These are phyloP conservation scores for Cryptomyrus ogoouensis DNA, from an alignment of 2,113 vertebrate species.

Conservation along the genomic window DNA sequence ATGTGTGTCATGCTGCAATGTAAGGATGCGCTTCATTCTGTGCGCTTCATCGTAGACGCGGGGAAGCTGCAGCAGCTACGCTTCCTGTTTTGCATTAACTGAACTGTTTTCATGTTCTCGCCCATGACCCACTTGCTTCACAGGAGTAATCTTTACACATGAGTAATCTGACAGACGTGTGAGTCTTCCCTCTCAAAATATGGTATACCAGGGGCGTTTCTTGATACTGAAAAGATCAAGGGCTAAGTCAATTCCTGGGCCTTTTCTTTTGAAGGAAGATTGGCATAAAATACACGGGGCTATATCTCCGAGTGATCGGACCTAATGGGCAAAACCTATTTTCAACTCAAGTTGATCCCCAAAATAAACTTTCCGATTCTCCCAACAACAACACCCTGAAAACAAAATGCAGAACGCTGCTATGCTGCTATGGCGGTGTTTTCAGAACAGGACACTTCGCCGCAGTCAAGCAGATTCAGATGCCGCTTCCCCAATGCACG, in stretches of 20 bases:
- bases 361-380: background rate
- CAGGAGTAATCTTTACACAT: conserved; percentile 5
- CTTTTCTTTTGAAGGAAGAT: too few species aligned
- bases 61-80: background rate
- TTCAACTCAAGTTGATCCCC: background rate
- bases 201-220: too few species aligned
- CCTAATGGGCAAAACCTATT: background rate
- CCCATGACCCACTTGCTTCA: background rate
- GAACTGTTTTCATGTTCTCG: background rate
- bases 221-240: too few species aligned
- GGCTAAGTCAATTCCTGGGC: too few species aligned
- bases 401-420: background rate
- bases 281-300: too few species aligned
- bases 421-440: background rate
- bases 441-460: background rate
- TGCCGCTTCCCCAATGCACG: background rate
- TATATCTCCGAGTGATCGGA: too few species aligned
- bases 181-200: background rate
- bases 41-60: background rate
- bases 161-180: background rate
- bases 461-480: background rate
- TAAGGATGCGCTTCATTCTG: background rate
- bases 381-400: background rate
- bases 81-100: conserved; percentile 1
- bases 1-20: background rate